A percentile compares a stretch with the other conserved stretches of the same genome.
These are phyloP conservation scores for Leptopilina syphax DNA, from an alignment of 2,888 invertebrate genomes.

Conservation along the genomic window DNA sequence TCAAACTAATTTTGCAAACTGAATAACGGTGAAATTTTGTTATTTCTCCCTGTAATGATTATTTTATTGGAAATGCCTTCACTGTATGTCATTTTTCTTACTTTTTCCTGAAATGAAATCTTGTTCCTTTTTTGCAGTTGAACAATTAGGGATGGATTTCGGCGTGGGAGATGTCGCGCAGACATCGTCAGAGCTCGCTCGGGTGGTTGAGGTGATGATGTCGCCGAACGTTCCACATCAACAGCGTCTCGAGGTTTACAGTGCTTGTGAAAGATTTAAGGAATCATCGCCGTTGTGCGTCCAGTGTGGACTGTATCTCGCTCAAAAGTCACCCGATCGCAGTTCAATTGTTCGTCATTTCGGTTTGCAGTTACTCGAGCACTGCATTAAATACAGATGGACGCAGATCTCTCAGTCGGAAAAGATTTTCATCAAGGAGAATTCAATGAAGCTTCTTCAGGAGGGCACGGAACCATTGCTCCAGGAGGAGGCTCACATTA, in stretches of 20 bases:
- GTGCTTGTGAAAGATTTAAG: slow-evolving; percentile 90
- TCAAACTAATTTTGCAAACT: no score
- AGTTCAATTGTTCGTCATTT: slow-evolving; percentile 91
- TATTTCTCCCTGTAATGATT: no score
- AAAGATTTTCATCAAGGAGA: slow-evolving; percentile 93
- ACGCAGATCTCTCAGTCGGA: slow-evolving; percentile 91
- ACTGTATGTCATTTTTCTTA: no score
- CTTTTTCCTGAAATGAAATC: background rate
- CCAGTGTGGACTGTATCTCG: slow-evolving; percentile 89
- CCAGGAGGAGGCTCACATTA: slow-evolving; percentile 85
- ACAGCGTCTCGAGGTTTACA: slow-evolving; percentile 88
- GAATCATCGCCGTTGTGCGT: slow-evolving; percentile 93
- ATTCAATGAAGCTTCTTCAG: slow-evolving; percentile 89
- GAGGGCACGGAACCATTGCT: slow-evolving; percentile 87
- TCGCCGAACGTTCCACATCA: slow-evolving; percentile 87
- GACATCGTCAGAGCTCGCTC: slow-evolving; percentile 87
- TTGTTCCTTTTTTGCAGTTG: slow-evolving; percentile 32
- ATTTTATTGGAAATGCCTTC: no score
- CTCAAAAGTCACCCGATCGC: slow-evolving; percentile 83
- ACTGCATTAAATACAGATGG: slow-evolving; percentile 96
- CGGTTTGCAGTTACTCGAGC: slow-evolving; percentile 94
- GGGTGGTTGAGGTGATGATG: slow-evolving; percentile 90
- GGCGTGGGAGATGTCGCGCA: slow-evolving; percentile 82
- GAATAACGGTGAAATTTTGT: no score
- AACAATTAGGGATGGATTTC: slow-evolving; percentile 73